These are phyloP conservation scores for Elmis aenea DNA, from an alignment of 2,888 invertebrate genomes.

Conservation along the genomic window DNA sequence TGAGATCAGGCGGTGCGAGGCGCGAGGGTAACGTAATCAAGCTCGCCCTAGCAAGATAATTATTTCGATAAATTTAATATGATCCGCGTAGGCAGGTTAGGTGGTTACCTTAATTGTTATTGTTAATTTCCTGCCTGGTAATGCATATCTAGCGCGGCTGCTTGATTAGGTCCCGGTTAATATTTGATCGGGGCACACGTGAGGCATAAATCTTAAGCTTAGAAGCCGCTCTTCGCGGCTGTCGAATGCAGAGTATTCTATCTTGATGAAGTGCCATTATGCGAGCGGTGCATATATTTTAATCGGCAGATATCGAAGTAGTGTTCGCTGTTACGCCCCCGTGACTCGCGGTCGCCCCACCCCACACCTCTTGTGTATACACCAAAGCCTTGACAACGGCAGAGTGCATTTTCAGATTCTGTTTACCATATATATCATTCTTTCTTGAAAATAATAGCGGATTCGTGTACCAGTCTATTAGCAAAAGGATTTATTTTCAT, in stretches of 20 bases:
- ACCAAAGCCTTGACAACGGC: slow-evolving; percentile 27
- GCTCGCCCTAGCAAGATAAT: slow-evolving; percentile 41
- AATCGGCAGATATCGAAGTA: slow-evolving; percentile 36
- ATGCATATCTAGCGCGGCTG: slow-evolving; percentile 27
- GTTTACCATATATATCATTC: slow-evolving; percentile 50
- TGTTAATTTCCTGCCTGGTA: slow-evolving; percentile 42
- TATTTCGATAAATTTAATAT: slow-evolving; percentile 47
- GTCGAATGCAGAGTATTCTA: slow-evolving; percentile 16
- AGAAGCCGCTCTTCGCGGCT: slow-evolving; percentile 10
- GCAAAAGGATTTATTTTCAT: slow-evolving; percentile 54
- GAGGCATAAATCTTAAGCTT: slow-evolving; percentile 27
- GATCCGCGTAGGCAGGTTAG: slow-evolving; percentile 41
- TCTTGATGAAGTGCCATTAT: slow-evolving; percentile 30
- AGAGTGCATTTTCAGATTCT: slow-evolving; percentile 48
- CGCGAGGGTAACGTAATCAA: slow-evolving; percentile 37
- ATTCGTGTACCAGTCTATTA: slow-evolving; percentile 54
- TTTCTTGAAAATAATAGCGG: slow-evolving; percentile 53
- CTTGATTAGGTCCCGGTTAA: slow-evolving; percentile 34
- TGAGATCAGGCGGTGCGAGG: slow-evolving; percentile 24
- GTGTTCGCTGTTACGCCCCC: slow-evolving; percentile 36
- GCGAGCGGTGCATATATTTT: slow-evolving; percentile 31
- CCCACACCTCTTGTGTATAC: slow-evolving; percentile 29
- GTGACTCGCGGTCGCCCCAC: slow-evolving; percentile 14
- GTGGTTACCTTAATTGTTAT: slow-evolving; percentile 44
- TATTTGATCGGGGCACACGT: slow-evolving; percentile 30